Conservation (phyloP, 2,797 vertebrate species). For the Diceros bicornis region DNA sequence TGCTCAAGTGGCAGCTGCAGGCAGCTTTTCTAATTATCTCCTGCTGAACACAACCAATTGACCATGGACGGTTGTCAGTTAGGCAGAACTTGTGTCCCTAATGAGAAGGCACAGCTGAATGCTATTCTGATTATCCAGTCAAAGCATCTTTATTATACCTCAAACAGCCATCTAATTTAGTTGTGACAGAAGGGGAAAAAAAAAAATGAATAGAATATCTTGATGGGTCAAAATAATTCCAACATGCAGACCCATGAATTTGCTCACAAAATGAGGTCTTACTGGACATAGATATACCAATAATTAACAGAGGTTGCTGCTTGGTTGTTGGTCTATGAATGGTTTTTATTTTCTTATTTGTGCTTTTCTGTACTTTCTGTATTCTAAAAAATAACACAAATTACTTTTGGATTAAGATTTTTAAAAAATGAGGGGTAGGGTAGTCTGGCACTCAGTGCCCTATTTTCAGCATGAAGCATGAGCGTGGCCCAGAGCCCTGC, state of each 20-base stretch:
- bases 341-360: conserved; percentile 9
- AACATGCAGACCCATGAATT: not conserved
- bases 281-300: not conserved
- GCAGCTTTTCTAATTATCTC: conserved; percentile 74
- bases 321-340: not conserved
- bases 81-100: conserved; percentile 51
- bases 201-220: conserved; percentile 13
- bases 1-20: not conserved
- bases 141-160: conserved; percentile 58
- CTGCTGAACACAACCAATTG: conserved; percentile 15
- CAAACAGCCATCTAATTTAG: conserved; percentile 62
- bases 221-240: conserved; percentile 40
- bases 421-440: not conserved
- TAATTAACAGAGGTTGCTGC: not conserved
- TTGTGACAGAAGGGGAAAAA: conserved; percentile 9
- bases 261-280: conserved; percentile 22
- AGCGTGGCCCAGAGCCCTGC: not conserved
- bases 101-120: conserved; percentile 67
- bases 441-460: not conserved
- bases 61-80: not conserved
- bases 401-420: not conserved
- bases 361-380: conserved; percentile 36
- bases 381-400: conserved; percentile 30
- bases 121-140: conserved; percentile 49
- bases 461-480: not conserved